phyloP scores from a whole-genome alignment of 2,888 invertebrate genomes.

The Tinea trinotella region DNA sequence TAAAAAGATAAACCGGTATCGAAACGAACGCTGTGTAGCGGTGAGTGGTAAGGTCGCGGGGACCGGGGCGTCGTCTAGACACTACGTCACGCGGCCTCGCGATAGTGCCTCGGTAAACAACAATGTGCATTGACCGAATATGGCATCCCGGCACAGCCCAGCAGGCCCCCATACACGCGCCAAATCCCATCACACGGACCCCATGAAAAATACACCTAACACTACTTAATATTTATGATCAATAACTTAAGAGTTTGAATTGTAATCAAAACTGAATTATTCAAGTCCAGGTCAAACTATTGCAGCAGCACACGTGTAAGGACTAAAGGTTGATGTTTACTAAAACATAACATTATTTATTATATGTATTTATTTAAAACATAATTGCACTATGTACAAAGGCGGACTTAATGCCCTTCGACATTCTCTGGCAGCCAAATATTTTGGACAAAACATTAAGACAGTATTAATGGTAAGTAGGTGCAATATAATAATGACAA shows the following conservation, averaged over 20 bases:
- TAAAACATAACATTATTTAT: too few relatives aligned
- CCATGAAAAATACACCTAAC: conserved; percentile 21
- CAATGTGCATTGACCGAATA: conserved; percentile 71
- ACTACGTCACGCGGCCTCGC: conserved; percentile 75
- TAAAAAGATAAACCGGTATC: conserved; percentile 49
- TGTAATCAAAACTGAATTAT: not conserved
- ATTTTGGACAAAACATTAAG: too few relatives aligned
- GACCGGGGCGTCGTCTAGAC: conserved; percentile 54
- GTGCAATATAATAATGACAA: too few relatives aligned
- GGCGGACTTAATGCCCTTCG: too few relatives aligned
- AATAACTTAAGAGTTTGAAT: conserved; percentile 7
- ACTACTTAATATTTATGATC: conserved; percentile 8
- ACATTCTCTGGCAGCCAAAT: too few relatives aligned
- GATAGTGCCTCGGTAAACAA: conserved; percentile 73
- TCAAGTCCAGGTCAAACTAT: not conserved
- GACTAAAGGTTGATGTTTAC: not conserved
- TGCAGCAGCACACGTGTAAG: conserved; percentile 8
- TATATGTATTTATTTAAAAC: too few relatives aligned
- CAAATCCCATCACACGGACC: conserved; percentile 23
- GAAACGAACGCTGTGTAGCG: conserved; percentile 37
- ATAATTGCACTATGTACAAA: too few relatives aligned
- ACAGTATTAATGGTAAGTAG: too few relatives aligned
- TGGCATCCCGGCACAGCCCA: conserved; percentile 49
- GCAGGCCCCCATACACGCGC: conserved; percentile 38
- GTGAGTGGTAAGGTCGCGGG: conserved; percentile 31